Percentiles rank a stretch among this genome's conserved stretches.
Conservation (phyloP, 2,888 invertebrate genomes). For the Papilio protenor region DNA sequence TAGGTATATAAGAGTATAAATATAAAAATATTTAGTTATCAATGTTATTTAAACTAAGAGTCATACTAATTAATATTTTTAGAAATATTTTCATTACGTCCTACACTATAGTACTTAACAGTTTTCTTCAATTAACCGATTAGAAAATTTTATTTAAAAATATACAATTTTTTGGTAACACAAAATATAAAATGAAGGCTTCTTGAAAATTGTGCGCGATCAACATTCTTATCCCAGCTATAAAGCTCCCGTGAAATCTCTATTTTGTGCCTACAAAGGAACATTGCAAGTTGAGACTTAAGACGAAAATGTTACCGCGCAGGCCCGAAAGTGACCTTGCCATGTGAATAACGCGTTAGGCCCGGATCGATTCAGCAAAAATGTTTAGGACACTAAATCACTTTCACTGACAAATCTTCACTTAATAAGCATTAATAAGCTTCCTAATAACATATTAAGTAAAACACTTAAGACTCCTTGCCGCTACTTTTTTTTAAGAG, state of each 20-base stretch:
- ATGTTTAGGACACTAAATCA: constrained; percentile 40
- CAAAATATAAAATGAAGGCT: constrained; percentile 17
- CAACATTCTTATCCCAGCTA: constrained; percentile 19
- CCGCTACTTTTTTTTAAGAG: background rate
- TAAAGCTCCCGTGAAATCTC: constrained; percentile 26
- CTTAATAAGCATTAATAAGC: constrained; percentile 21
- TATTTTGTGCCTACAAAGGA: constrained; percentile 26
- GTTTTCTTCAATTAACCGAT: background rate
- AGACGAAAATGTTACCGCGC: constrained; percentile 39
- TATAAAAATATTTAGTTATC: background rate
- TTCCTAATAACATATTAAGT: constrained; percentile 5
- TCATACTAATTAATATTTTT: too few relatives aligned
- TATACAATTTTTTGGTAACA: background rate
- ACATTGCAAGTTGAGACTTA: constrained; percentile 31
- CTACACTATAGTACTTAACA: background rate
- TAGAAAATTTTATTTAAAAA: background rate
- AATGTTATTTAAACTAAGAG: background rate
- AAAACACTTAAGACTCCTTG: background rate
- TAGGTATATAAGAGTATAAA: too few relatives aligned
- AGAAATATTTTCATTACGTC: background rate
- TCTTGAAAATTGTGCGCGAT: constrained; percentile 20
- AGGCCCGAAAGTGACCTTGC: constrained; percentile 40
- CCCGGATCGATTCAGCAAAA: constrained; percentile 43
- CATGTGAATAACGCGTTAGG: constrained; percentile 37
- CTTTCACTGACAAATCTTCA: constrained; percentile 25